These are phyloP conservation scores for Pantherophis alleghaniensis DNA, from an alignment of 2,797 vertebrate genomes.

Conservation along the genomic window DNA sequence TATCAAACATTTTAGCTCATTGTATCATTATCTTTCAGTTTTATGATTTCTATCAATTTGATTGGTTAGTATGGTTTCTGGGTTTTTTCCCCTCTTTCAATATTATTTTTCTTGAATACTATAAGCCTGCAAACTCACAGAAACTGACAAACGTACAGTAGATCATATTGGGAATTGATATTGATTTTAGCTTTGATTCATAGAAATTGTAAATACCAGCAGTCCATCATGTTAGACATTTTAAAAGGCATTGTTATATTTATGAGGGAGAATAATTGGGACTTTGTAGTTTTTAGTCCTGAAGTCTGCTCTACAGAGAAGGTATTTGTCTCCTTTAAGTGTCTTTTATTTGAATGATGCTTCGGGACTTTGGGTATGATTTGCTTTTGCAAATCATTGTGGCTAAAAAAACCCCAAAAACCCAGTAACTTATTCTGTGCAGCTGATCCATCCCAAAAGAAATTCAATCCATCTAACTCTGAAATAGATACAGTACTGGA, in stretches of 20 bases:
- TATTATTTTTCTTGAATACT: neutral
- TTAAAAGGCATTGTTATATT: neutral
- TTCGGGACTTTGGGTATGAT: neutral
- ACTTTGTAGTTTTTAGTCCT: neutral
- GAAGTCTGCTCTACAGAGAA: neutral
- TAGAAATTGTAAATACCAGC: neutral
- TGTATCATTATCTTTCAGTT: neutral
- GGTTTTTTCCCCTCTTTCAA: neutral
- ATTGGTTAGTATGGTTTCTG: neutral
- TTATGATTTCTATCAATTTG: neutral
- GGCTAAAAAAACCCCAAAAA: neutral
- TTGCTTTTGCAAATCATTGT: neutral
- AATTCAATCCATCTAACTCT: neutral
- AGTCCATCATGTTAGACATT: neutral
- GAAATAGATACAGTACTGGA: neutral
- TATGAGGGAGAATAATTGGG: slow-evolving; percentile 3
- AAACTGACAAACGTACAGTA: neutral
- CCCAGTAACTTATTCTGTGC: neutral
- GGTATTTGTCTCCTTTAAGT: neutral
- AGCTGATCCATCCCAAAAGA: neutral
- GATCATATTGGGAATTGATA: neutral
- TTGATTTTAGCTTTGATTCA: neutral
- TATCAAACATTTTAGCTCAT: neutral
- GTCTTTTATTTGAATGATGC: neutral
- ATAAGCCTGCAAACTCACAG: neutral